Evolutionary conservation across 2,113 vertebrate species (phyloP), one percentile per base, ranked within the genome.

Genomic region (Oryzias melastigma): DNA sequence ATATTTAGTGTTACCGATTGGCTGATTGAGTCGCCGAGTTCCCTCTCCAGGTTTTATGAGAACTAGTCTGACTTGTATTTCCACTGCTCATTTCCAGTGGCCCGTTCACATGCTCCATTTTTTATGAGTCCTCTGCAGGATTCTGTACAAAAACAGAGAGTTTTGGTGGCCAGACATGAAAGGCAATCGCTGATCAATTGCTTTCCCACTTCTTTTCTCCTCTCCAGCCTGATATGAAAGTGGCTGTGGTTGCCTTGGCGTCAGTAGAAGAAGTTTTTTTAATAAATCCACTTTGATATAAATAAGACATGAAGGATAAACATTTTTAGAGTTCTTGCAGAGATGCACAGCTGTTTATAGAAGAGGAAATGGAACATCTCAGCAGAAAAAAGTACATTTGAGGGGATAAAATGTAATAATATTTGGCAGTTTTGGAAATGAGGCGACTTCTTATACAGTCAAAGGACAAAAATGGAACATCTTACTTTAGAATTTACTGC

Each of bases 191-290:
- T 35, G 49, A 80, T 29, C 18, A 27, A 64, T 62, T 19, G 48
- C 27, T 18, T 46, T 35, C 10, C 35, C 35, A 35, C 35, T 35
- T 3, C 35, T 35, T 35, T 35, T 12, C 35, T 35, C 10, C 35
- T 35, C 35, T 12, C 29, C 35, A 29, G 35, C 2, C 35, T 35
- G 35, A 8, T 35, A 1, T 35, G 13, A 35, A 57, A 43, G 60
- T n/a, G 65, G 65, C 65, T 77, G 62, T 54, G 16, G 58, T 83
- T 85, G 65, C 71, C 80, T 81, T 78, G 77, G 67, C 48, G 73
- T 46, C 66, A 35, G 61, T 49, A 49, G 4, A 16, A 10, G 4
- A 73, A 35, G 20, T 65, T 54, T 66, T 54, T 66, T 35, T 68
- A 42, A n/a, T 63, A 43, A 42, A 41, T 15, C 25, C 61, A 54